These are phyloP conservation scores for Scaptomyza reducta DNA, from an alignment of 2,888 invertebrate species.

Conservation along the genomic window DNA sequence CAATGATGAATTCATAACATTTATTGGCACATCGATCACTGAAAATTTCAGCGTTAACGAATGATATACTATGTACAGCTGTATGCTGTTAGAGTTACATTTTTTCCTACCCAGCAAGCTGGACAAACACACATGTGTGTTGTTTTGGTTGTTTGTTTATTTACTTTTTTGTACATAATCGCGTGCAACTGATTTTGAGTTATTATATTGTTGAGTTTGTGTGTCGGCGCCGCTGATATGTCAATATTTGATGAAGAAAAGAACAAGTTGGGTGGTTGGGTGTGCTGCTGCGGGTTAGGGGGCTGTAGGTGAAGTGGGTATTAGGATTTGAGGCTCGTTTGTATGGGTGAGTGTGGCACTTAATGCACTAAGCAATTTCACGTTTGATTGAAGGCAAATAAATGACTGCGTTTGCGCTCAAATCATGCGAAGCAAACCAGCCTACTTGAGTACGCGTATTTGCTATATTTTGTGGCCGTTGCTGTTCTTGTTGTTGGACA, in stretches of 20 bases:
- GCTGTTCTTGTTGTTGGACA: constrained; percentile 14
- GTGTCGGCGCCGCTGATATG: constrained; percentile 12
- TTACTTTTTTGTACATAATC: constrained; percentile 20
- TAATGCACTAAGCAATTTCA: constrained; percentile 70
- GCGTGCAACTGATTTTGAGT: constrained; percentile 54
- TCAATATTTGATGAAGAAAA: constrained; percentile 46
- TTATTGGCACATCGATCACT: constrained; percentile 15
- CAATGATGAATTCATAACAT: constrained; percentile 10
- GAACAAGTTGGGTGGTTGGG: not conserved
- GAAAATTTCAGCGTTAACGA: not conserved
- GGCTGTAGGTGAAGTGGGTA: not conserved
- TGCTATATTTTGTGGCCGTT: not conserved
- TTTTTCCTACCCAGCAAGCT: not conserved
- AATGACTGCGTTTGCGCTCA: constrained; percentile 56
- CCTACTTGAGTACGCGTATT: constrained; percentile 21
- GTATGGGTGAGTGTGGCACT: constrained; percentile 27
- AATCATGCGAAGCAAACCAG: constrained; percentile 51
- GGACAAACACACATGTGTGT: not conserved
- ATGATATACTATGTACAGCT: not conserved
- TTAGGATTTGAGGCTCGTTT: constrained; percentile 31
- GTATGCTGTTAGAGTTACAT: not conserved
- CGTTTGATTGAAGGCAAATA: constrained; percentile 66
- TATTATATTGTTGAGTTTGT: constrained; percentile 31
- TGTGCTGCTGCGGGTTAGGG: not conserved
- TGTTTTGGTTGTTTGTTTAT: not conserved